phyloP scores from a whole-genome alignment of 35 echinoderm and acorn worm genomes.

The Lytechinus pictus region DNA sequence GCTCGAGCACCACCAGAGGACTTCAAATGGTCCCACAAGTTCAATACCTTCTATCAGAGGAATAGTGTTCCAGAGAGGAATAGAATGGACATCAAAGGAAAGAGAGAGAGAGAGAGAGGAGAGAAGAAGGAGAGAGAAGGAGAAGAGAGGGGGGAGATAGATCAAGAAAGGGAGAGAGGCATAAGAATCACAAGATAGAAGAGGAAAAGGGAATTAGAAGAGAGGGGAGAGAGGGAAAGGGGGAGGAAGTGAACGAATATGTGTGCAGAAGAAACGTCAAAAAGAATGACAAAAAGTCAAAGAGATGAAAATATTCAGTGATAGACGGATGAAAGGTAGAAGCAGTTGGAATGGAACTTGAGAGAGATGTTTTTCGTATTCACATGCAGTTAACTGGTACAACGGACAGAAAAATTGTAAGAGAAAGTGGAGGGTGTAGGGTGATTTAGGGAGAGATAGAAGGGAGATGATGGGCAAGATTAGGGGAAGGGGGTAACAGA shows the following conservation, averaged over 20 bases:
- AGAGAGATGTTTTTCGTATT: too few species aligned
- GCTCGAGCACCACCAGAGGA: constrained; percentile 17
- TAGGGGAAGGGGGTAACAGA: not conserved
- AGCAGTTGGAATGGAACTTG: too few species aligned
- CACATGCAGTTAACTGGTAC: too few species aligned
- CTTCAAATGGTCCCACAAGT: not conserved
- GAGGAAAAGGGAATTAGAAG: not conserved
- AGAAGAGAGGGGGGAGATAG: not conserved
- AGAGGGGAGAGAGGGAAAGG: not conserved
- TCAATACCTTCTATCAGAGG: constrained; percentile 39
- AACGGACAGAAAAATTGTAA: too few species aligned
- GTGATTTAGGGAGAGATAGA: not conserved
- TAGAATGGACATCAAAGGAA: not conserved
- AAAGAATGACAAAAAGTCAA: too few species aligned
- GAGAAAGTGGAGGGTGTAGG: not conserved
- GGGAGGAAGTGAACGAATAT: not conserved
- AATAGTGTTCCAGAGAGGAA: constrained; percentile 1
- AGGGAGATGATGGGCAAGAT: too few species aligned
- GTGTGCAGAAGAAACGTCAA: too few species aligned
- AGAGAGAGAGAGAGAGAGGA: not conserved
- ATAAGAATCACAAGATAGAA: not conserved
- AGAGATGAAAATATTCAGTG: too few species aligned
- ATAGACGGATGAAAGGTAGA: too few species aligned
- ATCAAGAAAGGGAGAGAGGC: not conserved
- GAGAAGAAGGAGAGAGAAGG: not conserved